Conservation (phyloP, 2,888 invertebrate genomes). For the Dryobota labecula region DNA sequence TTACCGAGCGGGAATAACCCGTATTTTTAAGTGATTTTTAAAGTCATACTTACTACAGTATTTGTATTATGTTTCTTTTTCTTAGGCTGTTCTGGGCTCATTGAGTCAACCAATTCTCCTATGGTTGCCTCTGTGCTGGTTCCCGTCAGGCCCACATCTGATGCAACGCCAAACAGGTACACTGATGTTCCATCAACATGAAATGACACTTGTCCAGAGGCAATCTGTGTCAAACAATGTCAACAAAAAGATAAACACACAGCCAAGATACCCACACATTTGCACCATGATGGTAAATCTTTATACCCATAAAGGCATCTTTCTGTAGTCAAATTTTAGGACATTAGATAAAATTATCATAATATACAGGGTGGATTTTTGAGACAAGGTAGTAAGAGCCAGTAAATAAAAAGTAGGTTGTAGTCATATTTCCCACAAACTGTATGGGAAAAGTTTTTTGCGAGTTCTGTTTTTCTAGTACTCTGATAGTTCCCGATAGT, state of each 20-base stretch:
- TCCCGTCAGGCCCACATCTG: conserved; percentile 90
- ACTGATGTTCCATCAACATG: conserved; percentile 92
- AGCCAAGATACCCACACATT: neutral
- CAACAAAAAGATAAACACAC: neutral
- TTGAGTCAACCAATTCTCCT: conserved; percentile 87
- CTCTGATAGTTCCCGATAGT: too few species aligned
- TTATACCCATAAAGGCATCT: neutral
- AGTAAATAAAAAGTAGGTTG: too few species aligned
- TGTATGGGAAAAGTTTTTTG: too few species aligned
- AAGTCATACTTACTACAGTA: conserved; percentile 78
- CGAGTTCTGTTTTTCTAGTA: too few species aligned
- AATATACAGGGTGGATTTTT: too few species aligned
- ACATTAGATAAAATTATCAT: neutral
- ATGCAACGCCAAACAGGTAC: conserved; percentile 92
- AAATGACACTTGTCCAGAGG: conserved; percentile 94
- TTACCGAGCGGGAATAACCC: too few species aligned
- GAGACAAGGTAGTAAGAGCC: too few species aligned
- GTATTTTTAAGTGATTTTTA: neutral
- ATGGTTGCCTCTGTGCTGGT: conserved; percentile 88
- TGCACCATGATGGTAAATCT: neutral
- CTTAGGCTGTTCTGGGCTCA: conserved; percentile 85
- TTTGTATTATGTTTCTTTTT: conserved; percentile 84
- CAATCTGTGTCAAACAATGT: conserved; percentile 84
- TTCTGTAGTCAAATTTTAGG: neutral
- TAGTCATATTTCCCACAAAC: too few species aligned